Conservation (phyloP, 2,113 vertebrate genomes). For the Ptyas mucosa region DNA sequence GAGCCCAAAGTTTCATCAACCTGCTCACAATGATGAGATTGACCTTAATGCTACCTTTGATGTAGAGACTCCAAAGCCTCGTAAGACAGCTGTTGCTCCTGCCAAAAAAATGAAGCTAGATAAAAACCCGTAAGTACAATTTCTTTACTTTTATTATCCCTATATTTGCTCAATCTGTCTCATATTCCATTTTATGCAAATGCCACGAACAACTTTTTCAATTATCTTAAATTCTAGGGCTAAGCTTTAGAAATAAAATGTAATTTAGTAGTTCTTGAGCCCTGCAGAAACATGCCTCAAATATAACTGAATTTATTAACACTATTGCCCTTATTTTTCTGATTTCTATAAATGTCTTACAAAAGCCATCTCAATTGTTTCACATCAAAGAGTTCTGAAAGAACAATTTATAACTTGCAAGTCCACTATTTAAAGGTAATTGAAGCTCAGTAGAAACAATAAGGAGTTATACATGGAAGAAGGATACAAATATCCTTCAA, state of each 20-base stretch:
- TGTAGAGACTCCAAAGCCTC: slow-evolving; percentile 80
- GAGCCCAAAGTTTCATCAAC: slow-evolving; percentile 74
- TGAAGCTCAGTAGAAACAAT: neutral
- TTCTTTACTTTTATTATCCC: slow-evolving; percentile 13
- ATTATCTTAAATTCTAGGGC: slow-evolving; percentile 6
- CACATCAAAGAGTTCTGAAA: neutral
- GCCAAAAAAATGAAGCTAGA: slow-evolving; percentile 83
- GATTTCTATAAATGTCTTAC: neutral
- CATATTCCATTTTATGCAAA: slow-evolving; percentile 20
- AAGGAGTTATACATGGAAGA: neutral
- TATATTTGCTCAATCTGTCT: slow-evolving; percentile 27
- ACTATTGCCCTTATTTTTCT: neutral
- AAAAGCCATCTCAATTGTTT: neutral
- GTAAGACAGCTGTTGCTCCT: slow-evolving; percentile 45
- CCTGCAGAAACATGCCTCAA: slow-evolving; percentile 23
- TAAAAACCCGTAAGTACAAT: slow-evolving; percentile 71
- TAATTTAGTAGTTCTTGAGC: slow-evolving; percentile 13
- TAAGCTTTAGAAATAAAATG: slow-evolving; percentile 28
- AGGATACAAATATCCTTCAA: neutral
- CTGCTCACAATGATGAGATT: slow-evolving; percentile 71
- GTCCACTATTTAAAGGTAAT: neutral
- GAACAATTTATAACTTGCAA: neutral
- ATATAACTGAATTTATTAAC: neutral
- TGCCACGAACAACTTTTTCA: slow-evolving; percentile 35
- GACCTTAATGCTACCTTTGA: slow-evolving; percentile 84